Evolutionary conservation across 2,797 vertebrate species (phyloP), one percentile per base, ranked within the genome.

Genomic region (Rachycentron canadum): DNA sequence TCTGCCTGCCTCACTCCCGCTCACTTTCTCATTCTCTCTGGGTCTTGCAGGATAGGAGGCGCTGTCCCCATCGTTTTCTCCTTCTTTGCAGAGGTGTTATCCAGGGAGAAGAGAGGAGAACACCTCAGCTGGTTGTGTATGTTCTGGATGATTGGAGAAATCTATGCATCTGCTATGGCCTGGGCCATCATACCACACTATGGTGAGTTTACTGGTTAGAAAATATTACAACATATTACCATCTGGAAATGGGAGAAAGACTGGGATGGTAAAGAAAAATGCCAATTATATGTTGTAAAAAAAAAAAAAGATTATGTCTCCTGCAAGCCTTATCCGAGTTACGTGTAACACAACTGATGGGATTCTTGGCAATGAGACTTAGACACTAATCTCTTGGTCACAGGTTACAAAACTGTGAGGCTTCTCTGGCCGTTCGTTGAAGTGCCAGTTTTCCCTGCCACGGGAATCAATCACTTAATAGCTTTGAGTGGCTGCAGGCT

Each of bases 81-180:
- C 64, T 99, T 98, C 90, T 99, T 98, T 93, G 96, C 98, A 1
- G 98, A 99, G 94, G 97, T 99, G 30, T 94, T 99, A 88, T 97
- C 98, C 82, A 94, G 98, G 77, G 98, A 99, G 92, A 99, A 99
- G 88, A 93, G 98, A 81, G 98, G 98, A 0, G 98, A 99, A 85
- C 98, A 99, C 75, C 94, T 99, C 78, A 99, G 98, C 85, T 99
- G 98, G 98, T 94, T 99, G 71, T 99, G 98, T 82, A 99, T 99
- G 98, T 99, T 99, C 95, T 99, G 98, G 98, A 99, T 99, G 98
- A 99, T 99, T 17, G 98, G 98, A 0, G 98, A 98, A 74, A 99
- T 99, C 94, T 99, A 99, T 0, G 98, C 98, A 58, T 99, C 98
- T 0, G 98, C 98, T 79, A 99, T 99, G 98, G 98, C 98, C 75